Conservation (phyloP, 1,140 invertebrate species). For the Drosophila subpulchrella region DNA sequence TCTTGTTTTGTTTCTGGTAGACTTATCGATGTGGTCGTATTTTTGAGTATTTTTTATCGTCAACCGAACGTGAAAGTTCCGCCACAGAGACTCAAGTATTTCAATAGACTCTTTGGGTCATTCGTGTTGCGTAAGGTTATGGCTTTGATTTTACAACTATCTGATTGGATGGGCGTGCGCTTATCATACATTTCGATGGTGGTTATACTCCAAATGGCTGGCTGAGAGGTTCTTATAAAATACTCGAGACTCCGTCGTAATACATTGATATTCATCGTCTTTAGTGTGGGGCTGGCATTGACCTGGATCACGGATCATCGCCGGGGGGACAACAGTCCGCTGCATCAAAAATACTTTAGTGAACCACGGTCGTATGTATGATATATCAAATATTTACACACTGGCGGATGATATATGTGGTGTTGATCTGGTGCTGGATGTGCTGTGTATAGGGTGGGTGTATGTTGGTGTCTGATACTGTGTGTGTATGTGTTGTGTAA, state of each 20-base stretch:
- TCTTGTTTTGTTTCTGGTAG: constrained; percentile 1
- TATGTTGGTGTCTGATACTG: constrained; percentile 21
- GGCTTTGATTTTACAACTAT: constrained; percentile 31
- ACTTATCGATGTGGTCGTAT: constrained; percentile 55
- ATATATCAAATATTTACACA: constrained; percentile 34
- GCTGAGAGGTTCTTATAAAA: constrained; percentile 59
- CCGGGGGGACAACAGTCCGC: constrained; percentile 31
- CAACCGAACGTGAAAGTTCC: constrained; percentile 31
- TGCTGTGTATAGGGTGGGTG: constrained; percentile 19
- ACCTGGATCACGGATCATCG: constrained; percentile 39
- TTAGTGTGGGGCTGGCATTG: constrained; percentile 39
- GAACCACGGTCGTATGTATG: constrained; percentile 62
- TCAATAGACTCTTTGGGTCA: constrained; percentile 40
- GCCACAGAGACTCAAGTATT: constrained; percentile 77
- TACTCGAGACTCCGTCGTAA: constrained; percentile 78
- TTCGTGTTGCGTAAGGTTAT: constrained; percentile 29
- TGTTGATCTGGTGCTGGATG: constrained; percentile 26
- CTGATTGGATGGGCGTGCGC: constrained; percentile 41
- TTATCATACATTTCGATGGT: constrained; percentile 44
- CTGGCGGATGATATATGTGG: constrained; percentile 16
- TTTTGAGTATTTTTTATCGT: constrained; percentile 76
- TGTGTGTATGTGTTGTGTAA: constrained; percentile 39
- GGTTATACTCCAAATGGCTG: constrained; percentile 35
- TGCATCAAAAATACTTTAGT: constrained; percentile 73
- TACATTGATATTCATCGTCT: constrained; percentile 69